A percentile compares a stretch with the other conserved stretches of the same genome.
phyloP scores from a whole-genome alignment of 2,113 vertebrate genomes.

The Hydrolagus affinis region DNA sequence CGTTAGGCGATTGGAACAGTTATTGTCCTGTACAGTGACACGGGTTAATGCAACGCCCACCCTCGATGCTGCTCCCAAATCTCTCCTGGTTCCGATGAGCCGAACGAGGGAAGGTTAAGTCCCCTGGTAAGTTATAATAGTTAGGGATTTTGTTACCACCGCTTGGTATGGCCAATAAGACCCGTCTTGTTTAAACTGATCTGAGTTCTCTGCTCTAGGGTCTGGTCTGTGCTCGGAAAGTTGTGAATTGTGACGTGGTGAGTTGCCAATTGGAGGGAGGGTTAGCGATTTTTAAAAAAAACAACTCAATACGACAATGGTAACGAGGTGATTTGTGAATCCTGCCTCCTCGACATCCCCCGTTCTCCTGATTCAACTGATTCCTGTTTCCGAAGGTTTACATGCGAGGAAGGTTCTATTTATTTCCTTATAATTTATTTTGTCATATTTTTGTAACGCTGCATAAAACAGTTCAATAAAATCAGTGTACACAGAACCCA shows the following conservation, averaged over 20 bases:
- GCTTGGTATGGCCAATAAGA: too few species aligned
- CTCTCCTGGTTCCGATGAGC: too few species aligned
- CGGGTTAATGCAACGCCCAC: too few species aligned
- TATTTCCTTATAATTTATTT: constrained; percentile 99
- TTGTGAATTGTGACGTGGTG: neutral
- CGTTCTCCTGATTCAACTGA: constrained; percentile 68
- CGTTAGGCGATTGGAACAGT: too few species aligned
- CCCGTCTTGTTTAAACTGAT: too few species aligned
- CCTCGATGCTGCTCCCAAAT: too few species aligned
- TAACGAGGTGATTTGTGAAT: neutral
- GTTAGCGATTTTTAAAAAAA: neutral
- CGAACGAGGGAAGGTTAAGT: too few species aligned
- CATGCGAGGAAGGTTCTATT: constrained; percentile 60
- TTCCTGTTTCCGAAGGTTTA: constrained; percentile 47
- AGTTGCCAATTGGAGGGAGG: neutral
- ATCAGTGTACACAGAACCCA: constrained; percentile 9
- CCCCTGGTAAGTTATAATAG: too few species aligned
- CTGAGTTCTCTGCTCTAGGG: too few species aligned
- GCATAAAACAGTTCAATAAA: constrained; percentile 91
- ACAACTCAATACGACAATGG: neutral
- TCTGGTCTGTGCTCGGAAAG: neutral
- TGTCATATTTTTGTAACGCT: constrained; percentile 99
- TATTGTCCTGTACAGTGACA: too few species aligned
- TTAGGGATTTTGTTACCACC: too few species aligned
- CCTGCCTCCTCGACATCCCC: constrained; percentile 42